Base-by-base conservation (phyloP, 2,888 invertebrate genomes). In the Mythimna impura region DNA sequence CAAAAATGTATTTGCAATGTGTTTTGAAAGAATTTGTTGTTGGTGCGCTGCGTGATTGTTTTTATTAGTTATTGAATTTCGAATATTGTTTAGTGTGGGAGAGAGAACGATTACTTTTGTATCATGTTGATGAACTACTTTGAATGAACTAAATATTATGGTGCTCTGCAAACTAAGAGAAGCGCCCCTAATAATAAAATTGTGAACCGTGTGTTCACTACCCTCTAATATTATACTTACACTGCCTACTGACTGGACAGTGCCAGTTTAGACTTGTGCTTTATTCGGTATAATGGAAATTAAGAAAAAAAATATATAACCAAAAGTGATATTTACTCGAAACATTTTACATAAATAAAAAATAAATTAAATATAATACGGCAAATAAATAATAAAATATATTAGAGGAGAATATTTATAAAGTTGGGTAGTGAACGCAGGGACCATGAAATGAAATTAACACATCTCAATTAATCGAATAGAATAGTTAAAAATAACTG, bases 1-100 rank as follows among this genome's bases (percentile, higher is more conserved):
- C 92, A 91, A 94, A 94, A 94, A 94, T 94, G 91, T 93, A 93
- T 89, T 93, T 93, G 94, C 93, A 91, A 93, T 93, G 90, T 89
- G 88, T 93, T 86, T 90, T 87, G 89, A 83, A 86, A 83, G 88
- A 82, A 86, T 85, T 88, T 89, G 88, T 90, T 91, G 86, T 89
- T 87, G 85, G 76, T 80, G 76, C 87, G 85, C 90, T 89, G 92
- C 87, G 89, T 90, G 90, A 90, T 92, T 91, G 90, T 93, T 84
- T 79, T 69, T 93, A 89, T 91, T 90, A 89, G 87, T 93, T 91
- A 89, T 30, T 72, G 84, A 76, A 76, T 88, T 81, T 88, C 69
- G 71, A 82, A 70, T 81, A 86, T 86, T 86, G 74, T 82, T 86
- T 83, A 76, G 76, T 77, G 82, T 82, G 83, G 80, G 70, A 63